Percentiles rank a stretch among this genome's conserved stretches.
These are phyloP conservation scores for Ptilonorhynchus violaceus DNA, from an alignment of 2,113 vertebrate genomes.

Conservation along the genomic window DNA sequence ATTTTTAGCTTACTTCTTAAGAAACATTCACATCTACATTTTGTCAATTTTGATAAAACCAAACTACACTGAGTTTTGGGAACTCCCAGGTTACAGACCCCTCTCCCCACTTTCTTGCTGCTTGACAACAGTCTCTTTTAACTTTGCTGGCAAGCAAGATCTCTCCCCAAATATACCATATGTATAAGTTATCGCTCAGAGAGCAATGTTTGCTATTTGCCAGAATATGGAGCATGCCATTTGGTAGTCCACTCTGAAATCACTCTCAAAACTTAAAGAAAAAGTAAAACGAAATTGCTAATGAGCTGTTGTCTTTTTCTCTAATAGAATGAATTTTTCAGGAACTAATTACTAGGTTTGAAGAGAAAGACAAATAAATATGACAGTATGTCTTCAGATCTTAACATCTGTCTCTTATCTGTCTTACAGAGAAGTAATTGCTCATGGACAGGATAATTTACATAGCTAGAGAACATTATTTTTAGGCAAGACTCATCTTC, in stretches of 20 bases:
- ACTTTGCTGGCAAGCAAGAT: not conserved
- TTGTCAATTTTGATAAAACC: not conserved
- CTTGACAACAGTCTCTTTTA: not conserved
- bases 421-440: not conserved
- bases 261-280: not conserved
- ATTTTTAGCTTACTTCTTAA: not conserved
- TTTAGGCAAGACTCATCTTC: not conserved
- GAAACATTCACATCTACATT: not conserved
- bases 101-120: not conserved
- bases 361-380: not conserved
- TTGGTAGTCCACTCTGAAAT: not conserved
- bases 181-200: not conserved
- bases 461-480: not conserved
- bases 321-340: not conserved
- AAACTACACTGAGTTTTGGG: not conserved
- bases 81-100: not conserved
- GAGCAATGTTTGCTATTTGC: not conserved
- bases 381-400: not conserved
- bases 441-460: not conserved
- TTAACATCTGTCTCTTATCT: not conserved
- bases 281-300: not conserved
- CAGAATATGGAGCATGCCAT: not conserved
- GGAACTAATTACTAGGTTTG: not conserved
- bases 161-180: not conserved
- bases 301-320: not conserved